Conservation (phyloP, 2,888 invertebrate genomes). For the Alcis repandata region DNA sequence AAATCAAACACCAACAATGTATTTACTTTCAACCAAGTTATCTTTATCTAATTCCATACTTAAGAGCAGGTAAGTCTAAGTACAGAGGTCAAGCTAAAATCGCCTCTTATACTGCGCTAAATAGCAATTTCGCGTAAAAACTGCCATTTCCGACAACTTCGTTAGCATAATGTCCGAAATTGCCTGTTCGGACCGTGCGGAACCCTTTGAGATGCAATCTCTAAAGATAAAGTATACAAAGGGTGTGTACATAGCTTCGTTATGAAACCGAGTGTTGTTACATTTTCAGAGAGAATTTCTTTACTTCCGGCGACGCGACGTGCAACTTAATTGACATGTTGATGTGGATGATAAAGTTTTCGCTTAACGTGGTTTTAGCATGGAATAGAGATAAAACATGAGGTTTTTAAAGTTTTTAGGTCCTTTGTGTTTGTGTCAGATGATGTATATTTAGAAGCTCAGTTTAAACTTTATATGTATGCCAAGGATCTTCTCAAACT, state of each 20-base stretch:
- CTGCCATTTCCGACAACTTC: slow-evolving; percentile 34
- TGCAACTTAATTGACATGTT: slow-evolving; percentile 10
- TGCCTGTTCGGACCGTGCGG: slow-evolving; percentile 33
- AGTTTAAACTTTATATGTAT: too few relatives aligned
- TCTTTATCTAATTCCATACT: too few relatives aligned
- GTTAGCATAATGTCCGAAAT: slow-evolving; percentile 46
- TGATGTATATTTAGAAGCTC: too few relatives aligned
- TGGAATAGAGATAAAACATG: not conserved
- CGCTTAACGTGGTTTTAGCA: not conserved
- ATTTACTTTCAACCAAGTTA: too few relatives aligned
- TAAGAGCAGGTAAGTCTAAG: too few relatives aligned
- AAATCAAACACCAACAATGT: too few relatives aligned
- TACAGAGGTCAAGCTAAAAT: not conserved
- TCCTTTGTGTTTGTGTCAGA: too few relatives aligned
- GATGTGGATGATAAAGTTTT: slow-evolving; percentile 10
- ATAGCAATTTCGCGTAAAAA: slow-evolving; percentile 41
- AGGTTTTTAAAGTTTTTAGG: not conserved
- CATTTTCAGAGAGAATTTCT: slow-evolving; percentile 54
- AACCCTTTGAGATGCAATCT: slow-evolving; percentile 36
- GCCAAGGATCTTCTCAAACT: too few relatives aligned
- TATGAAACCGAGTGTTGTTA: slow-evolving; percentile 52
- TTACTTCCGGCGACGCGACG: slow-evolving; percentile 54
- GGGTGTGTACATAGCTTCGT: slow-evolving; percentile 15
- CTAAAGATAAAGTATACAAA: slow-evolving; percentile 24
- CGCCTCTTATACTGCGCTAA: not conserved